Conservation (phyloP, 1,140 invertebrate genomes). For the Bombus superbus region DNA sequence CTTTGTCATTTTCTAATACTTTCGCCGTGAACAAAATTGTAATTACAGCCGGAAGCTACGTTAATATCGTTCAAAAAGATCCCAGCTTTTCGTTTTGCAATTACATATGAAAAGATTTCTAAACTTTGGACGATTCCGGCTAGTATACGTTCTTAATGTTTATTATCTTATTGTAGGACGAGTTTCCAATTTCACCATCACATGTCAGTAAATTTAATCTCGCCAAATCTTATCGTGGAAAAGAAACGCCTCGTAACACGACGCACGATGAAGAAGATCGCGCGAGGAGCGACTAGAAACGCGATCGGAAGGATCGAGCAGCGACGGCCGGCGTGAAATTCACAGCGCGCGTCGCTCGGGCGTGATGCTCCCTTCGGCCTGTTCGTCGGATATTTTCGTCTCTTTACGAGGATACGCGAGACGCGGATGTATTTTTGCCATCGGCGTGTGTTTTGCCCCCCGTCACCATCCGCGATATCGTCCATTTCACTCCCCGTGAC, state of each 20-base stretch:
- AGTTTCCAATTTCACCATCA: too few species aligned
- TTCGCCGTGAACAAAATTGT: too few species aligned
- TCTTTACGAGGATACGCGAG: slow-evolving; percentile 73
- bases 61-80: too few species aligned
- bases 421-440: slow-evolving; percentile 74
- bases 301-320: slow-evolving; percentile 15
- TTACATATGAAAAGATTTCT: too few species aligned
- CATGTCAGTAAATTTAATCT: too few species aligned
- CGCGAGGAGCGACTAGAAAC: neutral
- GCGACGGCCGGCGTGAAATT: slow-evolving; percentile 65
- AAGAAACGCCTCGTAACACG: neutral
- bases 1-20: too few species aligned
- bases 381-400: slow-evolving; percentile 72
- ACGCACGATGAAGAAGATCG: neutral
- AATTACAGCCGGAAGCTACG: too few species aligned
- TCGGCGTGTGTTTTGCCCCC: slow-evolving; percentile 55
- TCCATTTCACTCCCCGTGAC: slow-evolving; percentile 51
- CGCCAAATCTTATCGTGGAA: too few species aligned
- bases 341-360: slow-evolving; percentile 37
- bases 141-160: too few species aligned
- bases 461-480: slow-evolving; percentile 49
- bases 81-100: too few species aligned
- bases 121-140: too few species aligned
- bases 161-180: too few species aligned
- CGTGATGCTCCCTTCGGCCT: slow-evolving; percentile 19